Evolutionary conservation across 2,888 invertebrate genomes (phyloP), one percentile per base, ranked within the genome.

Genomic region (Drosophila histrio): DNA sequence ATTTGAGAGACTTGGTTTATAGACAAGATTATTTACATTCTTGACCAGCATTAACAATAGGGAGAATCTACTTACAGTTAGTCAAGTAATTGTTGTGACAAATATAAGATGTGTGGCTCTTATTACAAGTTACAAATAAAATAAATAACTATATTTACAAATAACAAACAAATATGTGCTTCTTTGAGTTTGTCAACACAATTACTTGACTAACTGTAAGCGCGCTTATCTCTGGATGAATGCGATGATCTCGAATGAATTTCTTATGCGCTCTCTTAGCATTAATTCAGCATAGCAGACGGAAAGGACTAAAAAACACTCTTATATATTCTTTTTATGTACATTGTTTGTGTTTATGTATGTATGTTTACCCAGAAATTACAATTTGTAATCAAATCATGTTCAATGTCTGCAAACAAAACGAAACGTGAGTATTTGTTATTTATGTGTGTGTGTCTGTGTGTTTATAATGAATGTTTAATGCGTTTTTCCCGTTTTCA

Each of bases 351-450:
- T 22, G 6, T 39, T 3, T 6, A 5, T 26, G 1, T 22, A 9
- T 39, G 3, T 6, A 5, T 26, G 1, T 28, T 9, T 9, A n/a
- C 17, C 3, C 13, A 11, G 9, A 17, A 9, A 39, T 13, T 30
- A 1, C 2, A 21, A 53, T 30, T 22, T 53, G 28, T 28, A 30
- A 5, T 26, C 38, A 13, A 30, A 30, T 39, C 39, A 39, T 47
- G 21, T 32, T 21, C 19, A 30, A 13, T 47, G 32, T 19, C 28
- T 44, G 17, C 28, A 50, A 50, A 26, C 50, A 50, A 49, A 36
- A 7, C 11, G 15, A 2, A 49, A 32, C 30, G 46, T 47, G n/a
- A 17, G 4, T 44, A 9, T 15, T n/a, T 13, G 21, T 5, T 41
- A 22, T 21, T 39, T 13, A 24, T 15, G 6, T 22, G 19, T 46